Conservation (phyloP, 1,140 invertebrate species). For the Drosophila suzukii region DNA sequence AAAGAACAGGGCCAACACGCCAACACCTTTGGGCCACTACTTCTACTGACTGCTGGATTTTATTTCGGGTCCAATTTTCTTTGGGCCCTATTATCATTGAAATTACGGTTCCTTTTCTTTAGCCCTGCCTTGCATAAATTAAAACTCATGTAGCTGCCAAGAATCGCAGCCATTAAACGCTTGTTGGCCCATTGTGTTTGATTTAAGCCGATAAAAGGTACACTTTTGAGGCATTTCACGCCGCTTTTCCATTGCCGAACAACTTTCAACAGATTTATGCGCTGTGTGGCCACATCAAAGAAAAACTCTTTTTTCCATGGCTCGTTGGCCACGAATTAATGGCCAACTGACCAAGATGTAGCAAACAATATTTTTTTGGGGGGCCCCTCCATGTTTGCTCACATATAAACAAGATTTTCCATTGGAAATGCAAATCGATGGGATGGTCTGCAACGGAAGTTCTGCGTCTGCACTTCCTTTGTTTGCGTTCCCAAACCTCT, state of each 20-base stretch:
- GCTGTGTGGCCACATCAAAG: slow-evolving; percentile 70
- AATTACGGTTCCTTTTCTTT: slow-evolving; percentile 42
- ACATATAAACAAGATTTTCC: slow-evolving; percentile 51
- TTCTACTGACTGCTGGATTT: slow-evolving; percentile 23
- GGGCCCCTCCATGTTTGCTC: slow-evolving; percentile 5
- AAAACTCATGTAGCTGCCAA: slow-evolving; percentile 68
- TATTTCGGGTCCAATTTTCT: slow-evolving; percentile 11
- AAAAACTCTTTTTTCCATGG: slow-evolving; percentile 54
- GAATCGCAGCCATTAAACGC: slow-evolving; percentile 69
- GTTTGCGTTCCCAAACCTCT: slow-evolving; percentile 16
- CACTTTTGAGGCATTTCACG: slow-evolving; percentile 69
- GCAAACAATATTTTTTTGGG: slow-evolving; percentile 19
- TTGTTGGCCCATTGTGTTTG: slow-evolving; percentile 70
- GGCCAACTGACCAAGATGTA: slow-evolving; percentile 32
- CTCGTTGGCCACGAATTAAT: slow-evolving; percentile 71
- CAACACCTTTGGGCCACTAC: slow-evolving; percentile 70
- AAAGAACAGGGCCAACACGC: slow-evolving; percentile 14
- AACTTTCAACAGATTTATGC: slow-evolving; percentile 68
- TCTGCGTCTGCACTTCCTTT: slow-evolving; percentile 53
- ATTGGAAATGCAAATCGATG: slow-evolving; percentile 66
- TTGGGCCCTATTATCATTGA: slow-evolving; percentile 68
- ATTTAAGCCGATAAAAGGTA: slow-evolving; percentile 81
- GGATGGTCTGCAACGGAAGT: slow-evolving; percentile 49
- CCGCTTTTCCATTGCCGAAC: slow-evolving; percentile 44
- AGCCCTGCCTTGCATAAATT: slow-evolving; percentile 66